These are phyloP conservation scores for Lordiphosa collinella DNA, from an alignment of 1,140 invertebrate species.

Conservation along the genomic window DNA sequence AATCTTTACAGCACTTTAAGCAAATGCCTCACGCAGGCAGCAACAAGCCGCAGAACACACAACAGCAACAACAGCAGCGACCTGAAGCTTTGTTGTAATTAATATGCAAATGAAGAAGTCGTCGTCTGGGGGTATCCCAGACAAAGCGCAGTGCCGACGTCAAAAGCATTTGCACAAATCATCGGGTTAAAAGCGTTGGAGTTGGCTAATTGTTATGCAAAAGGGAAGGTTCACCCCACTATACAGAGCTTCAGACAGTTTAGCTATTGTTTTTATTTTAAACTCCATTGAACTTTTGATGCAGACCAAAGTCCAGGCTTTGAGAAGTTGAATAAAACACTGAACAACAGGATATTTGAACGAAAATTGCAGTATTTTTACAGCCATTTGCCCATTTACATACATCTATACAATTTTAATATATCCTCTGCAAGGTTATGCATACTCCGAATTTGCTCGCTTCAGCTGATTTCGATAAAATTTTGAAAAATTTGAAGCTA, in stretches of 20 bases:
- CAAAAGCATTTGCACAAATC: conserved; percentile 66
- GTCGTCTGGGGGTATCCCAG: neutral
- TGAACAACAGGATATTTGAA: neutral
- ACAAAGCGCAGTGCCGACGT: conserved; percentile 46
- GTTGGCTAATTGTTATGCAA: conserved; percentile 63
- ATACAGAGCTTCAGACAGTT: conserved; percentile 17
- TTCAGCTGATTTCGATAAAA: too few relatives aligned
- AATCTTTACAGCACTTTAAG: conserved; percentile 41
- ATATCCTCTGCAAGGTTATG: too few relatives aligned
- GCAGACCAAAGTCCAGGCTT: conserved; percentile 18
- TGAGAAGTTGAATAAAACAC: neutral
- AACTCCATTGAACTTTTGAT: conserved; percentile 27
- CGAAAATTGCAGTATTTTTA: too few relatives aligned
- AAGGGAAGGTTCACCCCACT: conserved; percentile 18
- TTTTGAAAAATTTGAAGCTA: too few relatives aligned
- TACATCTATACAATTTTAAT: too few relatives aligned
- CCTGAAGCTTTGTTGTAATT: conserved; percentile 49
- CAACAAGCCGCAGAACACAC: neutral
- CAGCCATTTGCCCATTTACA: too few relatives aligned
- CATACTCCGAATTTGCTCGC: too few relatives aligned
- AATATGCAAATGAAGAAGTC: conserved; percentile 60
- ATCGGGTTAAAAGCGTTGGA: conserved; percentile 43
- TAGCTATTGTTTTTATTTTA: conserved; percentile 9
- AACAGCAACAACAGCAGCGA: too few relatives aligned
- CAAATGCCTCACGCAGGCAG: conserved; percentile 10